Base-by-base conservation (phyloP, 2,888 invertebrate genomes). In the Mimumesa dahlbomi region DNA sequence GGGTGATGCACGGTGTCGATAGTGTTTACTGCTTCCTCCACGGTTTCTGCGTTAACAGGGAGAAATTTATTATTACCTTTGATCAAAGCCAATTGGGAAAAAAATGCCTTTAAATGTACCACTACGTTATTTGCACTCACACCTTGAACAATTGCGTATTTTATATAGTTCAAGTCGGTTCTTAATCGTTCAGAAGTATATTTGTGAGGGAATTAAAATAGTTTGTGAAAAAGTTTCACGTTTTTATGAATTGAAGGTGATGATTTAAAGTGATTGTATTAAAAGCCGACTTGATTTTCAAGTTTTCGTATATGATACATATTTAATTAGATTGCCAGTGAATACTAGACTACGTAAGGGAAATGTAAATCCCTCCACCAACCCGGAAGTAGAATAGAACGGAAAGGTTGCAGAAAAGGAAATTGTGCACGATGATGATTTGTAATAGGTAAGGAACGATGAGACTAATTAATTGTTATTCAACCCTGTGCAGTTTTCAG, bases 1-100 rank as follows among this genome's bases (percentile, higher is more conserved):
- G 31, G 96, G 95, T 7, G 96, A 95, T 82, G 95, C 95, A 85
- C 96, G 95, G 89, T 96, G 96, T 63, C 95, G 93, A 90, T 96
- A 96, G 86, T 96, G 95, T 91, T 96, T 95, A 89, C 95, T 94
- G 90, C 94, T 94, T 72, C 86, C 81, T 63, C 87, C 86, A 89
- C 94, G 94, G 88, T 93, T 94, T 91, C 95, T 95, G 88, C 40
- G 83, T 68, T 57, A 67, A 50, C 13, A 49, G 9, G 13, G 62
- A 43, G 7, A 38, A 40, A 46, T 40, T 34, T 14, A 31, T 14
- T 42, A 63, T 21, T n/a, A n/a, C n/a, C n/a, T n/a, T n/a, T n/a
- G n/a, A n/a, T n/a, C n/a, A n/a, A n/a, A n/a, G n/a, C n/a, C n/a
- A n/a, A n/a, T n/a, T n/a, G n/a, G n/a, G n/a, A n/a, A n/a, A n/a